These are phyloP conservation scores for Embiotoca jacksoni DNA, from an alignment of 2,113 vertebrate species.

Conservation along the genomic window DNA sequence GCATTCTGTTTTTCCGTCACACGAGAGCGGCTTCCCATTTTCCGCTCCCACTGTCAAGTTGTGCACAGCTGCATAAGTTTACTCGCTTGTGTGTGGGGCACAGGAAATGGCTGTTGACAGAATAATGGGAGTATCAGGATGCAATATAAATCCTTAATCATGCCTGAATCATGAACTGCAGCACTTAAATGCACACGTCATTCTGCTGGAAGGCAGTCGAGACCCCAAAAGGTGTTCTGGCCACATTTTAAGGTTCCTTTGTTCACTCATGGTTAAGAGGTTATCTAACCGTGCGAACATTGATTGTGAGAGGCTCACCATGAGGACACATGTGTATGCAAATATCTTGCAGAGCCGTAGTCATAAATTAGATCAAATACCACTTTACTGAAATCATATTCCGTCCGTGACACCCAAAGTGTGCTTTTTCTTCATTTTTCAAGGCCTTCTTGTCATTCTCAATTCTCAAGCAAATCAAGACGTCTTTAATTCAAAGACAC, in stretches of 20 bases:
- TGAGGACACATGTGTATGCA: background rate
- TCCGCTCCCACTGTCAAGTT: conserved; percentile 78
- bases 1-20: conserved; percentile 82
- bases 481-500: conserved; percentile 62
- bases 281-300: background rate
- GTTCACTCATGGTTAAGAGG: conserved; percentile 2
- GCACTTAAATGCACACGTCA: conserved; percentile 67
- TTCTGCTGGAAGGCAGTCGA: conserved; percentile 43
- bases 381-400: conserved; percentile 33
- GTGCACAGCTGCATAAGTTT: conserved; percentile 78
- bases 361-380: conserved; percentile 40
- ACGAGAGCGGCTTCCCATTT: conserved; percentile 79
- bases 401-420: conserved; percentile 36
- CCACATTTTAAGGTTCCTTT: conserved; percentile 16
- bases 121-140: conserved; percentile 77
- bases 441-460: conserved; percentile 52
- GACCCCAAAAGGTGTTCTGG: conserved; percentile 9
- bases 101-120: conserved; percentile 80
- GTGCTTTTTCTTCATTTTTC: conserved; percentile 37
- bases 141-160: conserved; percentile 82
- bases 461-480: conserved; percentile 59
- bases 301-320: background rate
- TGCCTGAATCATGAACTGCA: conserved; percentile 78
- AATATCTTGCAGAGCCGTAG: background rate
- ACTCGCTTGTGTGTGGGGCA: conserved; percentile 65